phyloP scores from a whole-genome alignment of 1,140 invertebrate genomes.

The Asbolus verrucosus region DNA sequence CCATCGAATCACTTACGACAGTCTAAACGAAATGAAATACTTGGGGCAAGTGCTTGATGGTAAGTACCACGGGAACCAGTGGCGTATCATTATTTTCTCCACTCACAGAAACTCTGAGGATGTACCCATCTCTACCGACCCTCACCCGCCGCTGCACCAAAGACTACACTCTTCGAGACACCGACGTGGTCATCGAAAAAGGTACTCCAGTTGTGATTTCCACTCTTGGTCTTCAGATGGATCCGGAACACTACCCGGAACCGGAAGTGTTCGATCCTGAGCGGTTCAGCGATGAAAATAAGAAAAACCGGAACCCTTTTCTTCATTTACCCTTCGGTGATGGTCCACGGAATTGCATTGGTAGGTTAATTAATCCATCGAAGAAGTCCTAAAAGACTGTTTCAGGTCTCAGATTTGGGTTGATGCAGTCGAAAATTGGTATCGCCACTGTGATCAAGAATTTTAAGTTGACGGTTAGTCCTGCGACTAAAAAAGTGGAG shows the following conservation, averaged over 20 bases:
- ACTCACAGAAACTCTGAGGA: constrained; percentile 64
- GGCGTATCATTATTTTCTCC: neutral
- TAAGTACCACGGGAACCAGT: constrained; percentile 43
- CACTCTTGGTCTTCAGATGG: constrained; percentile 70
- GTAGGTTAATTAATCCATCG: constrained; percentile 10
- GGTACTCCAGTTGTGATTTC: constrained; percentile 72
- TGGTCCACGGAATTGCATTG: constrained; percentile 71
- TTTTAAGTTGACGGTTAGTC: constrained; percentile 1
- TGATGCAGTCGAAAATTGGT: constrained; percentile 33
- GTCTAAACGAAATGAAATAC: constrained; percentile 68
- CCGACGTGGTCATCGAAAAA: constrained; percentile 64
- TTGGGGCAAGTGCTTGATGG: constrained; percentile 68
- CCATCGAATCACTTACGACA: constrained; percentile 69
- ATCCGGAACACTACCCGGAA: constrained; percentile 72
- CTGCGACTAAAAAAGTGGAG: neutral
- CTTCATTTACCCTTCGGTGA: constrained; percentile 67
- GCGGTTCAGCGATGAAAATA: constrained; percentile 55
- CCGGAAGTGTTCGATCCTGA: constrained; percentile 74
- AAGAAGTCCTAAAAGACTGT: neutral
- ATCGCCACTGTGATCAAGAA: neutral
- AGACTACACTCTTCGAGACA: constrained; percentile 67
- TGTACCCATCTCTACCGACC: constrained; percentile 66
- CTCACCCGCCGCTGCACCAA: constrained; percentile 65
- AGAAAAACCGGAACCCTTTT: constrained; percentile 7
- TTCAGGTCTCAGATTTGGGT: constrained; percentile 20